Conservation (phyloP, 2,113 vertebrate species). For the Alexandromys fortis region DNA sequence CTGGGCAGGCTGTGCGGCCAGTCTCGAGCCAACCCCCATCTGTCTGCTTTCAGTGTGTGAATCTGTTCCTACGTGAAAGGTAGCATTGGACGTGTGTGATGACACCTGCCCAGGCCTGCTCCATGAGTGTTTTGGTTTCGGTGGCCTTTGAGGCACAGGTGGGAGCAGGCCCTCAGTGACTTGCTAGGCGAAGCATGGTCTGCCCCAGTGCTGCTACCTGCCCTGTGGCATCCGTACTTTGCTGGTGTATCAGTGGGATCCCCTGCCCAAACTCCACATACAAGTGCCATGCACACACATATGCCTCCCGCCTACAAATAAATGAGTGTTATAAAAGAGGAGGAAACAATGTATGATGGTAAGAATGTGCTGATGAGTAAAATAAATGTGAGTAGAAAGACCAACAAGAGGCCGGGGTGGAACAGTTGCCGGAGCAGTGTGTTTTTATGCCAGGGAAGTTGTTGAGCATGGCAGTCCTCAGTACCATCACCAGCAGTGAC, state of each 20-base stretch:
- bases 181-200: background rate
- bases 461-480: background rate
- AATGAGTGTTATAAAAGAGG: background rate
- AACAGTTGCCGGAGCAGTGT: background rate
- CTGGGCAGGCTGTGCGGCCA: too few species aligned
- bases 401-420: background rate
- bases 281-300: background rate
- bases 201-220: too few species aligned
- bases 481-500: background rate
- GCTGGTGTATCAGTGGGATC: too few species aligned
- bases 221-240: accelerated
- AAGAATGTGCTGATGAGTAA: background rate
- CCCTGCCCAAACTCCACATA: too few species aligned
- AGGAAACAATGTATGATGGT: background rate
- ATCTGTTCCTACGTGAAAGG: background rate
- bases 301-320: background rate
- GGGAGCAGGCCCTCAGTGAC: background rate
- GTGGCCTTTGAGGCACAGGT: background rate
- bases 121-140: background rate
- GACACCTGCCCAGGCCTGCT: background rate
- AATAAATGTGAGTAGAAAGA: background rate
- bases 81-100: background rate
- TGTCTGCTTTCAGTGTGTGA: background rate
- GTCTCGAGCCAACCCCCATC: background rate
- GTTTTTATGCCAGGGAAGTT: background rate